Conservation (phyloP, 1,140 invertebrate genomes). For the Anadara kagoshimensis region DNA sequence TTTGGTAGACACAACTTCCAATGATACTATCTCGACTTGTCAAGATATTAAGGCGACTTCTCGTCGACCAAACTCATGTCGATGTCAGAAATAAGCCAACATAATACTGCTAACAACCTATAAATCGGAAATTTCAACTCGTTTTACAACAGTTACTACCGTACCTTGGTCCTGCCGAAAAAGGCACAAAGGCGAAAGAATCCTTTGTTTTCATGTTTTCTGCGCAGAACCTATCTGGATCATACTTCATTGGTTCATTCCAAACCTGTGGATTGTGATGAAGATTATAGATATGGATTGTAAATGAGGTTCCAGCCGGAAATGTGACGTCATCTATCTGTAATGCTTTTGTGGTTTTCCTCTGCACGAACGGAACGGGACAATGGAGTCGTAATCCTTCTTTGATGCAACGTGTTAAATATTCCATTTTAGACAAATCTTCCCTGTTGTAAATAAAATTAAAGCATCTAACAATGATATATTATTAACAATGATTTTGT, state of each 20-base stretch:
- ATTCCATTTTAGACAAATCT: constrained; percentile 63
- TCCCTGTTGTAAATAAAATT: constrained; percentile 36
- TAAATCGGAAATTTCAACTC: too few relatives aligned
- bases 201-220: constrained; percentile 61
- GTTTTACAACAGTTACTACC: too few relatives aligned
- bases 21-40: too few relatives aligned
- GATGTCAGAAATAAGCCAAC: too few relatives aligned
- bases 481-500: too few relatives aligned
- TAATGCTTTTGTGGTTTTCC: constrained; percentile 78
- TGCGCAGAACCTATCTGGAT: constrained; percentile 54
- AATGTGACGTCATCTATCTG: constrained; percentile 62
- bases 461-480: too few relatives aligned
- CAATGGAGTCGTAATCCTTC: constrained; percentile 71
- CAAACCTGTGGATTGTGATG: constrained; percentile 65
- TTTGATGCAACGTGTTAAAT: constrained; percentile 71
- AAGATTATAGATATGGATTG: constrained; percentile 53
- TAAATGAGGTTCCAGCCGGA: constrained; percentile 46
- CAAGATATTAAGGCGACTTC: too few relatives aligned
- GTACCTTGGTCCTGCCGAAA: constrained; percentile 67
- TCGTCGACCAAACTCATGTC: too few relatives aligned
- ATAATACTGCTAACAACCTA: too few relatives aligned
- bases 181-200: constrained; percentile 60
- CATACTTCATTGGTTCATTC: constrained; percentile 50
- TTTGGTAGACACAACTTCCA: too few relatives aligned
- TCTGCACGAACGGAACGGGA: constrained; percentile 81